Evolutionary conservation across 1,140 invertebrate genomes (phyloP), one percentile per base, ranked within the genome.

Genomic region (Paracyclopina nana): DNA sequence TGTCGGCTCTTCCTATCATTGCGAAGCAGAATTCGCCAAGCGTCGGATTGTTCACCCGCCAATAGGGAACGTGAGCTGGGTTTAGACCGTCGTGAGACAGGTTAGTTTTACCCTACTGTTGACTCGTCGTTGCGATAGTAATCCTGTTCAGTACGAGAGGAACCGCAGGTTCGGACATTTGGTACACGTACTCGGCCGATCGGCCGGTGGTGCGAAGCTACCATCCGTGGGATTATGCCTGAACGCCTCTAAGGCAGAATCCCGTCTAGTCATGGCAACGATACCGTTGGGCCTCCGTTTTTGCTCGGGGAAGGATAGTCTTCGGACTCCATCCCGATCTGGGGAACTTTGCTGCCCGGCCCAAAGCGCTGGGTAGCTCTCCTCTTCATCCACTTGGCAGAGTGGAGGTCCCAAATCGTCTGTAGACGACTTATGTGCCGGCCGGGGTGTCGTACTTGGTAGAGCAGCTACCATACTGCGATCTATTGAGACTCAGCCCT

Each of bases 1-100:
- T 76, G 72, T 79, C 75, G 74, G 77, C 75, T 79, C 77, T 80
- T 80, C 75, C 76, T 79, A 80, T 80, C 76, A 79, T 80, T 78
- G 76, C 70, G 74, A 79, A 79, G 75, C 76, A 78, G 73, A 78
- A 78, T 77, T 78, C 72, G 69, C 74, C 72, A 79, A 80, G 76
- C 70, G 76, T 79, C 72, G 75, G 77, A 80, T 79, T 81, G 74
- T 77, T 78, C 75, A 77, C 73, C 74, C 73, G 69, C 71, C 64
- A 74, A 76, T 69, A 77, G 74, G 73, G 73, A 75, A 74, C 68
- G 71, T 78, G 75, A 77, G 75, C 74, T 78, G 73, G 76, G 74
- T 76, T 78, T 77, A 76, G 74, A 78, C 72, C 73, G 73, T 76
- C 75, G 73, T 75, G 73, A 78, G 75, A 77, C 73, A 77, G 74